These are phyloP conservation scores for Cheumatopsyche charites DNA, from an alignment of 1,140 invertebrate species.

Conservation along the genomic window DNA sequence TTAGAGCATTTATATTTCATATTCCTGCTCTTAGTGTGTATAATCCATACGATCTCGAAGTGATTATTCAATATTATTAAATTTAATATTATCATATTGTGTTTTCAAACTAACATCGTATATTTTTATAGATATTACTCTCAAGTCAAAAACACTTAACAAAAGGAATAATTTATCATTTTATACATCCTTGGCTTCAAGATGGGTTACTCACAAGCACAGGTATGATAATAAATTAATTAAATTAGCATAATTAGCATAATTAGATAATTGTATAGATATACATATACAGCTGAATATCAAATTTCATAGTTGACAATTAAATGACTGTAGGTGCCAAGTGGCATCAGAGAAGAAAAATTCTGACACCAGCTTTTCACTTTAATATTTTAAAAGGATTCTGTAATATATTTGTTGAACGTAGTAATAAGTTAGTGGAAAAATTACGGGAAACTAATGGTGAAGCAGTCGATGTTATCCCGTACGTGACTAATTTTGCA, in stretches of 20 bases:
- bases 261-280: conserved; percentile 6
- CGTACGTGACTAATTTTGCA: conserved; percentile 50
- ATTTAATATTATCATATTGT: not conserved
- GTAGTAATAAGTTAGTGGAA: conserved; percentile 48
- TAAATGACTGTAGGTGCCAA: conserved; percentile 64
- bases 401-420: conserved; percentile 57
- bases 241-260: not conserved
- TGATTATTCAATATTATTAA: not conserved
- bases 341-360: conserved; percentile 79
- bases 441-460: conserved; percentile 40
- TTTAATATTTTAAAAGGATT: conserved; percentile 86
- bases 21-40: conserved; percentile 49
- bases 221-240: conserved; percentile 53
- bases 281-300: not conserved
- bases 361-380: conserved; percentile 89
- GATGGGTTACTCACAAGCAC: conserved; percentile 65
- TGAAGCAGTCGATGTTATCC: conserved; percentile 46
- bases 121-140: conserved; percentile 56
- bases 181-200: conserved; percentile 64
- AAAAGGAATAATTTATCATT: conserved; percentile 66
- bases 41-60: conserved; percentile 57
- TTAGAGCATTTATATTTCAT: conserved; percentile 49
- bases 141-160: conserved; percentile 63
- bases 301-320: conserved; percentile 13
- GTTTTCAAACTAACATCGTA: not conserved